Base-by-base conservation (phyloP, 2,113 vertebrate genomes). In the Festucalex cinctus region DNA sequence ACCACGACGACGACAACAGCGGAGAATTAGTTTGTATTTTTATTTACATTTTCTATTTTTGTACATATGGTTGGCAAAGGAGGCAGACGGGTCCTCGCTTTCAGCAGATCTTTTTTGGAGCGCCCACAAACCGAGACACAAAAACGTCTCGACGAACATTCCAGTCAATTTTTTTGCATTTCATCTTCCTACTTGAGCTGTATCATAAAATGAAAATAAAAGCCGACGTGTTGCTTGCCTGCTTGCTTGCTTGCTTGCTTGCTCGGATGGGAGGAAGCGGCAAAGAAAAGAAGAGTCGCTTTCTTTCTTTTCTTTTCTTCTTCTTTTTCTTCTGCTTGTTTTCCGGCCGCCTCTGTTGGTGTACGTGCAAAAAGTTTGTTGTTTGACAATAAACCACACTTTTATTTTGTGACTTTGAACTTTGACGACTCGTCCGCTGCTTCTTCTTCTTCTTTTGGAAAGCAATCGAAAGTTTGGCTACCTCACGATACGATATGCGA, bases 11-110 rank as follows among this genome's bases (percentile, higher is more conserved):
- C 93, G 71, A 81, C 66, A 43, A 74, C 75, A 82, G 92, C 93
- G 6, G 9, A 95, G 93, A 93, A 95, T 96, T 95, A 92, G 93
- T 95, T 95, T 96, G 95, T 96, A 96, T 97, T 96, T 98, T 98
- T 95, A 95, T 97, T 97, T 97, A 96, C 95, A 95, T 97, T 98
- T 97, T 96, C 95, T 96, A 96, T 96, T 98, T 97, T 98, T 97
- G 95, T 97, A 97, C 94, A 97, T 98, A 96, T 95, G 95, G 93
- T 96, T 95, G 91, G 87, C 91, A 93, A n/a, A 93, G 93, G 92
- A 89, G 92, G 92, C 93, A 94, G 81, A 94, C 92, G 88, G 92
- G 88, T 93, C 90, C 93, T 91, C 89, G 82, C n/a, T 88, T 83
- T 83, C 88, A 85, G 35, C 14, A 88, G 88, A 92, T 93, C 90